Conservation (phyloP, 1,140 invertebrate genomes). For the Pseudomyrmex concolor region DNA sequence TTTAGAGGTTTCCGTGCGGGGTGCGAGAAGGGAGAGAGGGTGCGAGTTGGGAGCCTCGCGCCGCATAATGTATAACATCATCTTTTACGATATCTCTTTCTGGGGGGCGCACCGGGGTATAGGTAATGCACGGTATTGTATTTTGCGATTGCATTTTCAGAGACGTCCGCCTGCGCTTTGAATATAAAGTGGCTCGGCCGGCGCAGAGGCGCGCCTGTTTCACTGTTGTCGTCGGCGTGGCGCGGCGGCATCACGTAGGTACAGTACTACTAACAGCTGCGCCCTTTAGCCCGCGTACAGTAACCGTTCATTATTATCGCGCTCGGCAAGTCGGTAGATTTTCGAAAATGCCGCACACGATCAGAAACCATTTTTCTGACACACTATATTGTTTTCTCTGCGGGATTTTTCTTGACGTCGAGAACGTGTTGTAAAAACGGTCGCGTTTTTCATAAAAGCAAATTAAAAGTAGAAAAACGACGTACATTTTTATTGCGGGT, state of each 20-base stretch:
- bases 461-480: no score
- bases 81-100: constrained; percentile 83
- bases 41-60: constrained; percentile 73
- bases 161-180: constrained; percentile 82
- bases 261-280: constrained; percentile 66
- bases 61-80: constrained; percentile 83
- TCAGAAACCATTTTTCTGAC: constrained; percentile 65
- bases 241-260: constrained; percentile 62
- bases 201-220: constrained; percentile 60
- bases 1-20: constrained; percentile 13
- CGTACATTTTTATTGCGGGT: no score
- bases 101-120: constrained; percentile 68
- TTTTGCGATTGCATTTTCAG: constrained; percentile 84
- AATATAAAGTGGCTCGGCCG: constrained; percentile 80
- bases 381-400: neutral
- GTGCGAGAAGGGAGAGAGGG: constrained; percentile 4
- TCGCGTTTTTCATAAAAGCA: neutral
- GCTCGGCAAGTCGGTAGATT: constrained; percentile 65
- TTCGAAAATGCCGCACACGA: constrained; percentile 56
- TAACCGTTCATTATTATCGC: constrained; percentile 73
- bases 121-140: constrained; percentile 82
- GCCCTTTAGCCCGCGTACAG: constrained; percentile 52
- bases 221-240: constrained; percentile 33
- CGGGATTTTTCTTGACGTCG: constrained; percentile 29
- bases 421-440: constrained; percentile 31